Evolutionary conservation across 2,113 vertebrate species (phyloP), one percentile per base, ranked within the genome.

Genomic region (Diadophis punctatus): DNA sequence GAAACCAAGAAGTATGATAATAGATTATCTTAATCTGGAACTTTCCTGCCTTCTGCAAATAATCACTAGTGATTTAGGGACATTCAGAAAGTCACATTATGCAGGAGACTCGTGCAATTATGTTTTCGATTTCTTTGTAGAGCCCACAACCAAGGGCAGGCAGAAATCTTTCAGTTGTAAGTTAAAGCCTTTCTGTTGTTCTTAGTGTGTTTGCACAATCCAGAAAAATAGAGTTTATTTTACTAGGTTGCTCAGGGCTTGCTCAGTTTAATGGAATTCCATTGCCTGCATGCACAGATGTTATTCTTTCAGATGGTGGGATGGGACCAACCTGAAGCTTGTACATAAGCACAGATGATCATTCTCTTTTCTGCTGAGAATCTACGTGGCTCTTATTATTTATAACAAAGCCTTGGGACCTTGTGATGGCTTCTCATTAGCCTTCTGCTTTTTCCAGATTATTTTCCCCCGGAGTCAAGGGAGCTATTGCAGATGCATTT

Each of bases 401-500:
- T 85, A 85, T 30, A 11, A 12, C 0, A 0, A 49, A 91, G 49
- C 3, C n/a, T 23, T 68, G 3, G 93, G 27, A 14, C 48, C 46
- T 5, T 4, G 25, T 0, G 0, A 0, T 55, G 0, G 0, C 25
- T 0, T 0, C 6, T 90, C 58, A 51, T 2, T 93, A 39, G 89
- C 0, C 48, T 18, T 22, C 0, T 0, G 74, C 34, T 80, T 80
- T 80, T 80, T 80, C 74, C 60, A 20, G 7, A 4, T 3, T 87
- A 53, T 53, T 0, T 0, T 16, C 12, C n/a, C 0, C 53, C 11
- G 11, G 18, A 43, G 3, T 25, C 20, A 74, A 1, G 43, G 30
- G 86, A 74, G 91, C 30, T 52, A 0, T 0, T 27, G 0, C 4
- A 49, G 55, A 22, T 0, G 0, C 34, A 18, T 91, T 89, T 92